phyloP scores from a whole-genome alignment of 2,888 invertebrate species.

The Anthophora plumipes region DNA sequence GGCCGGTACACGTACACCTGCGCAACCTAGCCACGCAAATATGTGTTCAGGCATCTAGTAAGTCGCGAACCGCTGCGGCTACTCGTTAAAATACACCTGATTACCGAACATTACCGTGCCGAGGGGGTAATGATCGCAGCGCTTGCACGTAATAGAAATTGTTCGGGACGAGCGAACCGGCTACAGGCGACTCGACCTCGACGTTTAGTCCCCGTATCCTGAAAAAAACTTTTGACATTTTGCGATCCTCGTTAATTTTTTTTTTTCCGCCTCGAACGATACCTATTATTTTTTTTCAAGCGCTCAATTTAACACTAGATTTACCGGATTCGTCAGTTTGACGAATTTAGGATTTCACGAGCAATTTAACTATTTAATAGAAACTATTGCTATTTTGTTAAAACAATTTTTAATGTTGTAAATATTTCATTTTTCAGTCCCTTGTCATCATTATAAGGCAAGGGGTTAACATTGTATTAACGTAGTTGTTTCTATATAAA shows the following conservation, averaged over 20 bases:
- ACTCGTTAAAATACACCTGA: conserved; percentile 70
- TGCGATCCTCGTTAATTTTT: not conserved
- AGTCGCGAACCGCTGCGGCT: conserved; percentile 61
- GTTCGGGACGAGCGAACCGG: conserved; percentile 46
- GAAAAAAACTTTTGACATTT: not conserved
- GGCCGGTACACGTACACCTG: conserved; percentile 44
- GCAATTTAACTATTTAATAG: too few species aligned
- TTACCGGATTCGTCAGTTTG: too few species aligned
- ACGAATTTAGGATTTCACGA: too few species aligned
- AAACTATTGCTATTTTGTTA: too few species aligned
- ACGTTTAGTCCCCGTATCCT: not conserved
- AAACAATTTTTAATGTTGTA: too few species aligned
- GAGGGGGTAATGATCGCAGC: conserved; percentile 65
- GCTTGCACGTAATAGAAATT: conserved; percentile 67
- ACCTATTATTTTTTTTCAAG: too few species aligned
- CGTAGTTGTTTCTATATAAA: too few species aligned
- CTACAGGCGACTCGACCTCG: conserved; percentile 7
- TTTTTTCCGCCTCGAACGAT: not conserved
- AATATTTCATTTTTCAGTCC: too few species aligned
- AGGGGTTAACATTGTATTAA: too few species aligned
- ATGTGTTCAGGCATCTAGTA: conserved; percentile 43
- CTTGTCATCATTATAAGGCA: too few species aligned
- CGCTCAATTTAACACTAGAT: too few species aligned
- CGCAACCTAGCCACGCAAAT: conserved; percentile 19
- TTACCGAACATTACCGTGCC: conserved; percentile 70